Evolutionary conservation across 2,113 vertebrate species (phyloP), one percentile per base, ranked within the genome.

Genomic region (Xenus cinereus): DNA sequence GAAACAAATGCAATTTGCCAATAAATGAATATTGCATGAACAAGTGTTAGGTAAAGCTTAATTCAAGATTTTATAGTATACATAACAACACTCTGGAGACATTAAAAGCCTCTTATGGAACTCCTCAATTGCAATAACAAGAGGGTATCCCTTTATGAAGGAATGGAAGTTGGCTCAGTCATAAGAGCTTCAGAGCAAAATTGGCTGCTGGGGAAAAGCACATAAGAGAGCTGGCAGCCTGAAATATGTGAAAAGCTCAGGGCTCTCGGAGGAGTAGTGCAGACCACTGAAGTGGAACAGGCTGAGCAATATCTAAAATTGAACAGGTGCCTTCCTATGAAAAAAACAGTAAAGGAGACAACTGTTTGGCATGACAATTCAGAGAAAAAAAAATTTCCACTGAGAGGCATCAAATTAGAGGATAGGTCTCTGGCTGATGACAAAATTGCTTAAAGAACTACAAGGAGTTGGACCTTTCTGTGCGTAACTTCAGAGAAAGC

Each of bases 41-140:
- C 64, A 93, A 96, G 79, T 48, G 60, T 97, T 96, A 95, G 87
- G 84, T 94, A 96, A 95, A 91, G 89, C 84, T 92, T 96, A 95
- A 96, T 87, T 90, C 82, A 89, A 80, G 85, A 35, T 91, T 96
- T 96, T 90, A 97, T 88, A 2, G 35, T 80, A 84, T 80, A 84
- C 13, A 10, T 77, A 95, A 97, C 62, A 95, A 30, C 85, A 56
- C 96, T 86, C 95, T 41, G 62, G 95, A 93, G 94, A 90, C 87
- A 88, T 80, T 95, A 94, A 96, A 89, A 88, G 60, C 82, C 87
- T 93, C 90, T 90, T 95, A 94, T 64, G 87, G 88, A 95, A 80
- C 64, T 96, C 87, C 89, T 86, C 89, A 81, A 33, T 71, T 91
- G 91, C 81, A 93, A 66, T 96, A 94, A 94, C 89, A 95, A 96